Percentiles rank a stretch among this genome's conserved stretches.
Conservation (phyloP, 1,140 invertebrate species). For the Scaptomyza graminum region DNA sequence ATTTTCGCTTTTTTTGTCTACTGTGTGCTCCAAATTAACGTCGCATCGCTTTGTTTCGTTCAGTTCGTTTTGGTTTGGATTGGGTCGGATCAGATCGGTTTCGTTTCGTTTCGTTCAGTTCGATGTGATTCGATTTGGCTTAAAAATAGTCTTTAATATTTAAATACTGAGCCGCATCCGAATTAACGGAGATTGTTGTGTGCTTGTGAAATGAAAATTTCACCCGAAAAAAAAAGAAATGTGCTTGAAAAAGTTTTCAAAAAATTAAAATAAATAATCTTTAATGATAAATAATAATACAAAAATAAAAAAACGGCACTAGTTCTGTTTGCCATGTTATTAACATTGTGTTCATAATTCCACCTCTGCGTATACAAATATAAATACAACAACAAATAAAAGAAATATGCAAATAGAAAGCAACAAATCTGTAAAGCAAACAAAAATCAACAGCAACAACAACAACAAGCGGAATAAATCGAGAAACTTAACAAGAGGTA, state of each 20-base stretch:
- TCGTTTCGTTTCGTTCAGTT: slow-evolving; percentile 3
- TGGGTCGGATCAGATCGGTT: slow-evolving; percentile 24
- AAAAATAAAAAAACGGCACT: slow-evolving; percentile 51
- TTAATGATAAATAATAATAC: slow-evolving; percentile 10
- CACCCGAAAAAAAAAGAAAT: slow-evolving; percentile 39
- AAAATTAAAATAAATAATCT: slow-evolving; percentile 4
- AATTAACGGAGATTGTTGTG: background rate
- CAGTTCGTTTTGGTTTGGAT: slow-evolving; percentile 2
- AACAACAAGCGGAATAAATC: slow-evolving; percentile 34
- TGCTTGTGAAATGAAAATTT: slow-evolving; percentile 37
- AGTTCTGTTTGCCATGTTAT: slow-evolving; percentile 62
- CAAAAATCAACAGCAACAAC: slow-evolving; percentile 35
- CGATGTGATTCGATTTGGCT: slow-evolving; percentile 11
- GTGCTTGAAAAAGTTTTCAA: slow-evolving; percentile 38
- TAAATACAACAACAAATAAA: slow-evolving; percentile 15
- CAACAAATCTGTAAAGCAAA: slow-evolving; percentile 54
- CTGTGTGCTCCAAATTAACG: slow-evolving; percentile 49
- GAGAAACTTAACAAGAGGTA: slow-evolving; percentile 18
- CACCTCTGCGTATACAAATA: slow-evolving; percentile 16
- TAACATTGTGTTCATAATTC: slow-evolving; percentile 76
- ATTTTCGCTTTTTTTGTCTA: slow-evolving; percentile 33
- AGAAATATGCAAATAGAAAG: slow-evolving; percentile 60
- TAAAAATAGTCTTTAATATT: slow-evolving; percentile 40
- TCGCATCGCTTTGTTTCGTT: slow-evolving; percentile 46
- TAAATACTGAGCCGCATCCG: slow-evolving; percentile 56